Base-by-base conservation (phyloP, 2,888 invertebrate genomes). In the Sinohyriopsis cumingii region DNA sequence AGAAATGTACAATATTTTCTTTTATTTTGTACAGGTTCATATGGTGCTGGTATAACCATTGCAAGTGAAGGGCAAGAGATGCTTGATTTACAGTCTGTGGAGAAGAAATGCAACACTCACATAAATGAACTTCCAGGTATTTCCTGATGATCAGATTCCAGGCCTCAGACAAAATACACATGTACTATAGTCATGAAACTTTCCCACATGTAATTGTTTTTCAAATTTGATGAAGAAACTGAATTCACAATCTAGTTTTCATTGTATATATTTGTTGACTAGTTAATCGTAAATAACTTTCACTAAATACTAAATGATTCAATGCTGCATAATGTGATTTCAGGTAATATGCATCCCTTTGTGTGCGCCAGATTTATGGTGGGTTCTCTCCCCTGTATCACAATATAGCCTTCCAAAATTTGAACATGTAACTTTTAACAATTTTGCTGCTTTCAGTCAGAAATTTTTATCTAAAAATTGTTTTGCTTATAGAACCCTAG, bases 1-100 rank as follows among this genome's bases (percentile, higher is more conserved):
- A 15, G 45, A 45, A 45, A 45, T 45, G 15, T 3, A 15, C 45
- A 45, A 45, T 45, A 45, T 15, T 12, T 3, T 45, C 45, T 15
- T 45, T 22, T 20, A 15, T 22, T 57, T 65, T 59, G 70, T 75
- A 4, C 79, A 90, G 90, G 90, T 1, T 94, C 95, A 1, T 93
- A 93, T 88, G 97, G 97, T 66, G 92, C 93, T 69, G 94, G 95
- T 45, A 92, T 97, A 20, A 94, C 94, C 65, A 93, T 97, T 70
- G 90, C 94, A 15, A 92, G 93, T 81, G 92, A 93, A 64, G 93
- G 93, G 9, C 91, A 92, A 67, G 96, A 96, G 69, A 72, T 81
- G 67, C 72, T 78, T 24, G 73, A 83, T 22, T 73, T 90, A 63
- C 75, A 81, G 59, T 65, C 72, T 7, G 79, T 89, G 59, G 86